phyloP scores from a whole-genome alignment of 2,797 vertebrate species.

The Eulemur mongoz region DNA sequence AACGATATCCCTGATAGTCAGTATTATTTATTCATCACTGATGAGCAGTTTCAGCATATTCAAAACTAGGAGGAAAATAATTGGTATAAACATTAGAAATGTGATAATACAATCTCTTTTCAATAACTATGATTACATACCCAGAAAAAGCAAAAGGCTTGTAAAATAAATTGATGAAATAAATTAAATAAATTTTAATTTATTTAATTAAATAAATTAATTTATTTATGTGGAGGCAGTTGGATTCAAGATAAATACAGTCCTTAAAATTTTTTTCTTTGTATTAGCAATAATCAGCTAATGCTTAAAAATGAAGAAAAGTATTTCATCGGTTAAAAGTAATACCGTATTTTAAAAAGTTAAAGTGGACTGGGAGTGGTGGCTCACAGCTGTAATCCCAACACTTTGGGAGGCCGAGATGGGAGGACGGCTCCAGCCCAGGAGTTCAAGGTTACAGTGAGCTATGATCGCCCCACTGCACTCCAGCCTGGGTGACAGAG shows the following conservation, averaged over 20 bases:
- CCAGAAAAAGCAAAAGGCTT: background rate
- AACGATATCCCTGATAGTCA: background rate
- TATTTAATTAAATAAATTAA: too few relatives aligned
- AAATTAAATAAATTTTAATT: background rate
- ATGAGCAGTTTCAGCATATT: background rate
- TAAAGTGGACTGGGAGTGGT: too few relatives aligned
- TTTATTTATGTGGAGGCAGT: too few relatives aligned
- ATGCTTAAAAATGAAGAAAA: background rate
- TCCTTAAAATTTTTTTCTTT: background rate
- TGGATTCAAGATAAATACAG: background rate
- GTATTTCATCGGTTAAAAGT: background rate
- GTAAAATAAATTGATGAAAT: background rate
- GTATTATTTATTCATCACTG: background rate
- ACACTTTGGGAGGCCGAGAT: too few relatives aligned
- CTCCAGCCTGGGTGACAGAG: too few relatives aligned
- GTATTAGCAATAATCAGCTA: background rate
- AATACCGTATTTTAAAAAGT: background rate
- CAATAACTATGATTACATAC: background rate
- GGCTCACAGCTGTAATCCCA: too few relatives aligned
- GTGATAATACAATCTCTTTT: background rate
- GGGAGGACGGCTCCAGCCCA: too few relatives aligned
- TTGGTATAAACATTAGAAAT: background rate
- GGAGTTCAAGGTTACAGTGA: too few relatives aligned
- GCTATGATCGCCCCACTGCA: too few relatives aligned
- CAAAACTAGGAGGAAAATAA: background rate